These are phyloP conservation scores for Zonotrichia albicollis DNA, from an alignment of 2,797 vertebrate species.

Conservation along the genomic window DNA sequence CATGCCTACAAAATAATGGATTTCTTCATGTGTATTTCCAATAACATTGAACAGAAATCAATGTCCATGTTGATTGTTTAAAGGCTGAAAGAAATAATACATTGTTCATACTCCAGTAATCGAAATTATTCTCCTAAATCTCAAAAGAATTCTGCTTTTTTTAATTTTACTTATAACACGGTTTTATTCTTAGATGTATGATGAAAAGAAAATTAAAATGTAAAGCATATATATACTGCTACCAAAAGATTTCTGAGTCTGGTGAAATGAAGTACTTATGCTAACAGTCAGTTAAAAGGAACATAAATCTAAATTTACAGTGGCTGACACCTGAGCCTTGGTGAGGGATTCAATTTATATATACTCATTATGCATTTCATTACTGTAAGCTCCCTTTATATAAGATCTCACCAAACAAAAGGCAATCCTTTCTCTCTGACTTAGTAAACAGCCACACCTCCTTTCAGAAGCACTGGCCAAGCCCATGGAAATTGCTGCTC, in stretches of 20 bases:
- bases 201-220: conserved; percentile 2
- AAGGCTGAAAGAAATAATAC: neutral
- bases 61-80: neutral
- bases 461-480: neutral
- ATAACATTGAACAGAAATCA: conserved; percentile 17
- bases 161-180: neutral
- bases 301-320: conserved; percentile 48
- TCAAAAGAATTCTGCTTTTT: neutral
- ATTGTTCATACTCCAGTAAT: neutral
- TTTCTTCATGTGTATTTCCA: neutral
- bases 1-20: neutral
- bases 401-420: neutral
- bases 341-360: conserved; percentile 2
- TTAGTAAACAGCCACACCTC: neutral
- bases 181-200: neutral
- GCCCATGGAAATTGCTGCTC: neutral
- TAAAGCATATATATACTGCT: neutral
- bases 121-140: neutral
- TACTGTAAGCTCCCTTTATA: neutral
- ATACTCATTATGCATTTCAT: neutral
- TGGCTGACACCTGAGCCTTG: neutral
- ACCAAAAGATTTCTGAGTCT: neutral
- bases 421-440: neutral
- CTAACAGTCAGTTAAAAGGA: conserved; percentile 5
- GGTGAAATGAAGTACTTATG: neutral